Base-by-base conservation (phyloP, 2,113 vertebrate species). In the Procavia capensis region DNA sequence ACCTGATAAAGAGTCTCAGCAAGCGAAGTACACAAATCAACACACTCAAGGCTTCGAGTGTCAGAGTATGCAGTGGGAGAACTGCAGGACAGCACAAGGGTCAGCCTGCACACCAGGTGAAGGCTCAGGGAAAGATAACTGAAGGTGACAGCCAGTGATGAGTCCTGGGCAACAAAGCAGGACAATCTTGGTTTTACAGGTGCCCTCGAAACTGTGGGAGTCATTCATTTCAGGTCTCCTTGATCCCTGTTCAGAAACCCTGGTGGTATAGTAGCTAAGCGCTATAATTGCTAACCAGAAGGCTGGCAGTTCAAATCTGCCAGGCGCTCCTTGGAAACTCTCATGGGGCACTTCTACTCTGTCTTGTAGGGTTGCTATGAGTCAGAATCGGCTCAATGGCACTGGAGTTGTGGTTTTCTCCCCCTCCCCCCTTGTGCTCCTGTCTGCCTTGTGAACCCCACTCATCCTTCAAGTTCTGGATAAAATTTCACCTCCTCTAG, bases 151-250 rank as follows among this genome's bases (percentile, higher is more conserved):
- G 54, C 54, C 63, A 29, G 36, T 6, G 31, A 34, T 31, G 31
- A 3, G 3, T 39, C 22, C 81, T 25, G 19, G 25, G 13, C 0
- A 1, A 66, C 5, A 31, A 8, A 11, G n/a, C 1, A 3, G 17
- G 88, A 72, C 6, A 17, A 24, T 1, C 20, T 0, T 5, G 29
- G 45, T 2, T 76, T 54, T 6, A 9, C 4, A 22, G 24, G n/a
- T 4, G 8, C 17, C 59, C 70, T n/a, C 5, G 31, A 45, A 64
- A 22, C 3, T 10, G 43, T 0, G 3, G 9, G 34, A 27, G 43
- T n/a, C n/a, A 50, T 78, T 64, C 27, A 20, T n/a, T 43, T 36
- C 14, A 31, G 13, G 9, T 14, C 25, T 41, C 25, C 17, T 3
- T 9, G 34, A 14, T 19, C 88, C 64, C 39, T 29, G 79, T 3